Conservation (phyloP, 2,113 vertebrate species). For the Recurvirostra avosetta region DNA sequence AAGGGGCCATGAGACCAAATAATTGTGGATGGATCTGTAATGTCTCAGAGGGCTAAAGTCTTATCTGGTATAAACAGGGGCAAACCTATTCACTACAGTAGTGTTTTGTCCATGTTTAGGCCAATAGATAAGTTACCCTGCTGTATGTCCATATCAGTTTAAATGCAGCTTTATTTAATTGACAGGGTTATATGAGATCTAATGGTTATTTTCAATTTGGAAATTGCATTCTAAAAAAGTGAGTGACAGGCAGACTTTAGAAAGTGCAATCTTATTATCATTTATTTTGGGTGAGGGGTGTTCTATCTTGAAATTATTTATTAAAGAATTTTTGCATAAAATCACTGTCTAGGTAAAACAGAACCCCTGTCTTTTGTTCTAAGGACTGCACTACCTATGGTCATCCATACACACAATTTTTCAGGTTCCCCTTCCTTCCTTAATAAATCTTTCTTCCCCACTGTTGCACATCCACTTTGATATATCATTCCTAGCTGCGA, state of each 20-base stretch:
- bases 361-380: not conserved
- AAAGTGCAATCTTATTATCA: not conserved
- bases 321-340: not conserved
- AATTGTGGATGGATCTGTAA: not conserved
- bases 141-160: not conserved
- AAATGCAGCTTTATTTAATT: not conserved
- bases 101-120: not conserved
- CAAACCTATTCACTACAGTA: not conserved
- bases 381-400: not conserved
- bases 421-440: not conserved
- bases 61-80: not conserved
- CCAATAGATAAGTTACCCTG: not conserved
- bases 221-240: not conserved
- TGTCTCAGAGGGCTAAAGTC: not conserved
- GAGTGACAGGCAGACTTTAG: not conserved
- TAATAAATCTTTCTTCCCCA: not conserved
- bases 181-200: not conserved
- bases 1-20: not conserved
- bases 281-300: not conserved
- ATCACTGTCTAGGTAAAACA: not conserved
- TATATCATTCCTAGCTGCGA: not conserved
- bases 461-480: not conserved
- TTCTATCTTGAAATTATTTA: not conserved
- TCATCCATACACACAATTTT: not conserved
- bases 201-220: not conserved